Evolutionary conservation across 2,888 invertebrate genomes (phyloP).

Genomic region (Empis stercorea): DNA sequence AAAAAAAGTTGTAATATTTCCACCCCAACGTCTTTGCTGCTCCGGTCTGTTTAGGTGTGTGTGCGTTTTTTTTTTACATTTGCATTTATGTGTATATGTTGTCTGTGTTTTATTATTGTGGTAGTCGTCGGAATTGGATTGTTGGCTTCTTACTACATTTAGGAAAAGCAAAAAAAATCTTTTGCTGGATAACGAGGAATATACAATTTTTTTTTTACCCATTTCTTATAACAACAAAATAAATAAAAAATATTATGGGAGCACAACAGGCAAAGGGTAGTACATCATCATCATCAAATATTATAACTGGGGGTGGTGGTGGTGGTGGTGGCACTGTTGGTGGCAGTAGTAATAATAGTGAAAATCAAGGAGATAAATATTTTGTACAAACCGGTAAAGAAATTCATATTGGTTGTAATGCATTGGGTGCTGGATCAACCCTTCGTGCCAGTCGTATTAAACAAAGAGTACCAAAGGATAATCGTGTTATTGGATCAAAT

Average conservation of each 20-base stretch:
- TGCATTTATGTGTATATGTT: too few species aligned
- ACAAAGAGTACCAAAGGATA: constrained; percentile 55
- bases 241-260: constrained; percentile 50
- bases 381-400: background rate
- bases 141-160: too few species aligned
- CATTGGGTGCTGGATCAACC: constrained; percentile 40
- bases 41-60: too few species aligned
- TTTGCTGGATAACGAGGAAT: background rate
- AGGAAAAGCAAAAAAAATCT: too few species aligned
- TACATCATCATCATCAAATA: constrained; percentile 35
- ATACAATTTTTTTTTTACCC: background rate
- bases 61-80: too few species aligned
- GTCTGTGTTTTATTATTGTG: too few species aligned
- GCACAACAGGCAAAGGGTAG: constrained; percentile 90
- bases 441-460: constrained; percentile 63
- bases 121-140: too few species aligned
- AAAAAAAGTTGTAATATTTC: too few species aligned
- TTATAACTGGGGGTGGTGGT: constrained; percentile 35
- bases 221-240: background rate
- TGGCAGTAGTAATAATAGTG: constrained; percentile 4
- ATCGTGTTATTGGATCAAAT: constrained; percentile 73
- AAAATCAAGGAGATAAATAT: background rate
- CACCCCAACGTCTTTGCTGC: too few species aligned
- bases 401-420: constrained; percentile 15
- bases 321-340: constrained; percentile 23